Percentiles rank a stretch among this genome's conserved stretches.
Evolutionary conservation across 2,888 invertebrate genomes (phyloP).

Genomic region (Caenorhabditis japonica): DNA sequence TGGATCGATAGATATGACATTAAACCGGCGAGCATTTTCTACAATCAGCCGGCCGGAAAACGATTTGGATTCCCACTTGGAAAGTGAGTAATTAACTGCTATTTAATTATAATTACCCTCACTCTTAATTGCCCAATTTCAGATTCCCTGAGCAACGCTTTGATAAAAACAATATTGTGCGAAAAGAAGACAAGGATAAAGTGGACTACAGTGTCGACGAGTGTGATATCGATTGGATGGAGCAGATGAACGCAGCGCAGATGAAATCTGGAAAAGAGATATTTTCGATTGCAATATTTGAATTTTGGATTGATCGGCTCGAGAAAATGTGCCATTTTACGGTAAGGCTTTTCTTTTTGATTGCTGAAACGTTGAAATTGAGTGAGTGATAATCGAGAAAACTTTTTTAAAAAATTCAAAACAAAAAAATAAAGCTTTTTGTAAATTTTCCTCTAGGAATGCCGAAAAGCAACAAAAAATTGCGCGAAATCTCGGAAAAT

Average conservation of each 20-base stretch:
- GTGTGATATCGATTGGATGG: constrained; percentile 18
- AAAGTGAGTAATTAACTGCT: no score
- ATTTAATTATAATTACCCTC: background rate
- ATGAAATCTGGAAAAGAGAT: background rate
- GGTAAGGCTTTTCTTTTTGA: constrained; percentile 22
- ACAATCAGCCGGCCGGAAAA: background rate
- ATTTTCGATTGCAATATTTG: constrained; percentile 6
- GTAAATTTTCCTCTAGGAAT: no score
- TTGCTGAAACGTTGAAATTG: no score
- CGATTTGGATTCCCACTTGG: constrained; percentile 9
- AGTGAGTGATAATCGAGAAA: background rate
- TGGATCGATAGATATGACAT: background rate
- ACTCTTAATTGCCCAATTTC: background rate
- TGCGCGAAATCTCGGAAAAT: no score
- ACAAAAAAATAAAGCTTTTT: background rate
- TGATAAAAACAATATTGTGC: no score
- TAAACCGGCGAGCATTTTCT: background rate
- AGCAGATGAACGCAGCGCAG: background rate
- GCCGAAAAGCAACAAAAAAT: background rate
- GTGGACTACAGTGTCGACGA: constrained; percentile 32
- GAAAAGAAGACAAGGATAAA: background rate
- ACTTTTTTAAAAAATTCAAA: background rate
- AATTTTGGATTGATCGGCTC: constrained; percentile 41
- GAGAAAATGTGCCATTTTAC: constrained; percentile 39
- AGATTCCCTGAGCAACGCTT: constrained; percentile 12